Base-by-base conservation (phyloP, 2,888 invertebrate genomes). In the Amphipyra berbera region DNA sequence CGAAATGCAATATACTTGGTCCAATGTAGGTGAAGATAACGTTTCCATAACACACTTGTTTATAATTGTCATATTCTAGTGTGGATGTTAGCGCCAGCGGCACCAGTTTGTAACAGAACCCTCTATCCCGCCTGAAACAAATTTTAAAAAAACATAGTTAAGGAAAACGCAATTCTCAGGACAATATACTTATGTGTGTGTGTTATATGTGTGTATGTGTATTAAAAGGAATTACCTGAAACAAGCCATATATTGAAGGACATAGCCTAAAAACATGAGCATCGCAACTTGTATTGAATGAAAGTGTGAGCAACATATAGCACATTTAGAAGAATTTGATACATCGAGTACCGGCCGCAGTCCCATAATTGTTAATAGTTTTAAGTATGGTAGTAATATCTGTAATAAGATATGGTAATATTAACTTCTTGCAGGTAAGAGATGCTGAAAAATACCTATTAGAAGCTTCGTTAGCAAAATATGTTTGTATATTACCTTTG, bases 191-290 rank as follows among this genome's bases (percentile, higher is more conserved):
- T n/a, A n/a, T n/a, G n/a, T n/a, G n/a, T n/a, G n/a, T n/a, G n/a
- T n/a, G n/a, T n/a, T n/a, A n/a, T n/a, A n/a, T n/a, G n/a, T n/a
- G n/a, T n/a, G n/a, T n/a, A n/a, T 9, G n/a, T n/a, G n/a, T n/a
- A n/a, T n/a, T 37, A 37, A 78, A 10, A 13, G n/a, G 3, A 35
- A 76, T 87, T 87, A 97, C 97, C 97, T 96, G 86, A 97, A 98
- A 85, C 97, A 97, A 57, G 97, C 96, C 95, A 97, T 96, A 83
- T 97, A 98, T 84, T 98, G 97, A 15, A 98, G 90, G 56, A 97
- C 88, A 83, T 98, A 98, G 76, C 98, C 97, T 64, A 96, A 82
- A 65, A 96, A 91, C 92, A 97, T 96, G 53, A 97, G 92, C 54
- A 96, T 85, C 44, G 96, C 95, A 10, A 97, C 96, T 87, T 97